Evolutionary conservation across 2,888 invertebrate genomes (phyloP).

Genomic region (Folsomia candida): DNA sequence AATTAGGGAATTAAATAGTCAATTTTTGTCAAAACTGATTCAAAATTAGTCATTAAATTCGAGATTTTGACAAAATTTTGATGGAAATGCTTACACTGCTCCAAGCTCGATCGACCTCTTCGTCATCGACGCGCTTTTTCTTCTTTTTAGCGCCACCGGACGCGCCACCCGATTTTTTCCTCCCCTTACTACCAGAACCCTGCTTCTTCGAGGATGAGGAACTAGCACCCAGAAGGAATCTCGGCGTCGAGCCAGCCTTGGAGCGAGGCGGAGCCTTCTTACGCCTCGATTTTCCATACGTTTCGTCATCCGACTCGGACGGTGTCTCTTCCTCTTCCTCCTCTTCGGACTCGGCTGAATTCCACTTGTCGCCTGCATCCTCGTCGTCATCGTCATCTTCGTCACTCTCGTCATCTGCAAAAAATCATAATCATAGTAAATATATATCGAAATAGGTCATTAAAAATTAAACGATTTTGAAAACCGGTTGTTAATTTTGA

Average conservation of each 20-base stretch:
- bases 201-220: neutral
- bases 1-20: slow-evolving; percentile 17
- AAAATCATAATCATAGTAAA: slow-evolving; percentile 20
- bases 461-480: neutral
- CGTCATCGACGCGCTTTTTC: slow-evolving; percentile 51
- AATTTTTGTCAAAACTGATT: slow-evolving; percentile 29
- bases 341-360: slow-evolving; percentile 35
- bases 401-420: slow-evolving; percentile 51
- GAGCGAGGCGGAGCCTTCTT: slow-evolving; percentile 52
- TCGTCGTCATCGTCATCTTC: slow-evolving; percentile 53
- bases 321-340: slow-evolving; percentile 56
- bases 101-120: slow-evolving; percentile 51
- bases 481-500: neutral
- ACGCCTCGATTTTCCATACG: slow-evolving; percentile 60
- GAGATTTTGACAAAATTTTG: neutral
- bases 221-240: slow-evolving; percentile 33
- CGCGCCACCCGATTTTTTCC: slow-evolving; percentile 33
- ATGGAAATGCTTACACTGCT: slow-evolving; percentile 44
- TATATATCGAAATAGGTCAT: neutral
- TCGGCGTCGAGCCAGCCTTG: slow-evolving; percentile 9
- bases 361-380: slow-evolving; percentile 52
- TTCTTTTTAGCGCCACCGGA: slow-evolving; percentile 47
- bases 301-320: slow-evolving; percentile 63
- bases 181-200: slow-evolving; percentile 36
- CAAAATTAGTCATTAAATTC: slow-evolving; percentile 7